Base-by-base conservation (phyloP, 2,113 vertebrate genomes). In the Macquaria australasica region DNA sequence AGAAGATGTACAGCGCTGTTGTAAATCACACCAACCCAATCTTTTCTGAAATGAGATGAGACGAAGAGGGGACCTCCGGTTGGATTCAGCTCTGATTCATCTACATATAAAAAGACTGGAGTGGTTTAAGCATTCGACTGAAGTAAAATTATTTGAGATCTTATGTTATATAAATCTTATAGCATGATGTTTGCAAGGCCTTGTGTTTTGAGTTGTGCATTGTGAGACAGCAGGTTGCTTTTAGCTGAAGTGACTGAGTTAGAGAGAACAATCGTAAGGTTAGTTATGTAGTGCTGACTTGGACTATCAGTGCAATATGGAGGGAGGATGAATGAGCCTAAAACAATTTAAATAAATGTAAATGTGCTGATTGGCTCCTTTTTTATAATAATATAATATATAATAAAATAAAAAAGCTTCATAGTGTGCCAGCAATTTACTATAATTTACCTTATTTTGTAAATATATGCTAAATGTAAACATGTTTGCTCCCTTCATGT, bases 11-110 rank as follows among this genome's bases (percentile, higher is more conserved):
- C 75, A 31, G 58, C 77, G 5, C 37, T 6, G 55, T 2, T 78
- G 76, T 88, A 89, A 92, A 92, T 88, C 81, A 83, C 48, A 51
- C 16, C 55, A 31, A 67, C 25, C 76, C 87, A 63, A 84, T 90
- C 78, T 84, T 73, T 81, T 85, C 81, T 78, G 39, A 62, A 69
- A 83, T 69, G 37, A 84, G 53, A 79, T 69, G 58, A 89, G 67
- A 83, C 5, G 25, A 68, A 50, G 66, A 79, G 73, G 72, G 83
- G 68, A 73, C 48, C 25, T 20, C 8, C 18, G 25, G 71, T 50
- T 66, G 43, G 58, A 45, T 64, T 48, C 37, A 67, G 34, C 34
- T 14, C 18, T 77, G 50, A 79, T 69, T 69, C 39, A 28, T 7
- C 7, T 18, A 31, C 55, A 39, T 25, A 58, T 58, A 18, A 60